Percentiles rank a stretch among this genome's conserved stretches.
Evolutionary conservation across 2,888 invertebrate genomes (phyloP).

Genomic region (Axea sp.): DNA sequence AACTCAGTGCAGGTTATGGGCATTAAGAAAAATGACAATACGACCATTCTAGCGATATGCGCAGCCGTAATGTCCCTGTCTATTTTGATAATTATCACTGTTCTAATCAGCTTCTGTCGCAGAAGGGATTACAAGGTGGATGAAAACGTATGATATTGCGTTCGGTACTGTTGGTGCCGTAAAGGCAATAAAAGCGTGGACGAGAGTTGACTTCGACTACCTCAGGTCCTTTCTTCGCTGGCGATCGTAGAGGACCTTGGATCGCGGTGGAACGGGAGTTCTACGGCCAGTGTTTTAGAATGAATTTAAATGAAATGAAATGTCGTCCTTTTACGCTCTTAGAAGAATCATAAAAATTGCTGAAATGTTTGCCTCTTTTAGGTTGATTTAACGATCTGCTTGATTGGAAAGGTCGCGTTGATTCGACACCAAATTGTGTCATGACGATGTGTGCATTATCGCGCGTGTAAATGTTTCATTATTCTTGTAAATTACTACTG

Average conservation of each 20-base stretch:
- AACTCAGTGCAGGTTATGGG: conserved; percentile 67
- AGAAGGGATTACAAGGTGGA: conserved; percentile 64
- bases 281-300: conserved; percentile 55
- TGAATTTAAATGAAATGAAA: conserved; percentile 35
- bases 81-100: conserved; percentile 63
- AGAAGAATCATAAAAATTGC: conserved; percentile 9
- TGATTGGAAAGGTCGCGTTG: conserved; percentile 4
- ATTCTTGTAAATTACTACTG: conserved; percentile 45
- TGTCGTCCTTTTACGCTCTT: conserved; percentile 10
- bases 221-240: conserved; percentile 48
- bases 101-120: conserved; percentile 61
- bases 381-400: not conserved
- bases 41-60: conserved; percentile 67
- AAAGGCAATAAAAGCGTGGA: conserved; percentile 16
- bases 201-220: conserved; percentile 50
- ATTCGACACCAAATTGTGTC: conserved; percentile 39
- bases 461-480: conserved; percentile 50
- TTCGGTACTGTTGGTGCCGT: conserved; percentile 25
- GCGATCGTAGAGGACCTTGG: conserved; percentile 38
- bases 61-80: conserved; percentile 65
- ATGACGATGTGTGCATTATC: conserved; percentile 32
- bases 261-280: conserved; percentile 30
- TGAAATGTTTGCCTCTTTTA: not conserved
- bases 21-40: conserved; percentile 67
- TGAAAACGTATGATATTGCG: conserved; percentile 67